These are phyloP conservation scores for Macroglossus sobrinus DNA, from an alignment of 2,113 vertebrate species.

Conservation along the genomic window DNA sequence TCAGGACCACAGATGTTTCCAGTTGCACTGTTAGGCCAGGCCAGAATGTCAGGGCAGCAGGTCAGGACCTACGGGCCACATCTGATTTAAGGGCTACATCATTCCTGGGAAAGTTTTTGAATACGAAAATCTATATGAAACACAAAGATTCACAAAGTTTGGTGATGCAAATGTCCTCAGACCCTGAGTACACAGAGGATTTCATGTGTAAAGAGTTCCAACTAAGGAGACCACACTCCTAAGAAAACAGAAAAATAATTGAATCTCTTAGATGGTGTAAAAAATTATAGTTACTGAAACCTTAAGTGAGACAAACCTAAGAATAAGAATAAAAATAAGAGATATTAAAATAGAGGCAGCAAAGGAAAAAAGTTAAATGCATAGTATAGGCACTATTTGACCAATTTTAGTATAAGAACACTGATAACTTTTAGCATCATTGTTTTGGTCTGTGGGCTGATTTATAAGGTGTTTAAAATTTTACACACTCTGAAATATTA, in stretches of 20 bases:
- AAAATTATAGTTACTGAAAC: not conserved
- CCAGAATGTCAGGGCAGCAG: not conserved
- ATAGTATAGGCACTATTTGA: not conserved
- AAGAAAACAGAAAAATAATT: not conserved
- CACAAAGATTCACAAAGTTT: not conserved
- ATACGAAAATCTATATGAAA: not conserved
- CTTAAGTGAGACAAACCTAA: not conserved
- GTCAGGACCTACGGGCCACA: not conserved
- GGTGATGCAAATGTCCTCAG: not conserved
- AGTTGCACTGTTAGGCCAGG: not conserved
- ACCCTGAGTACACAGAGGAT: not conserved
- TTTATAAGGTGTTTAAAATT: not conserved
- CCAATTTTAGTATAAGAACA: not conserved
- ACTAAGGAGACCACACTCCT: not conserved
- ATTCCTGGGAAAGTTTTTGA: not conserved
- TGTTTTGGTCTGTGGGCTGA: not conserved
- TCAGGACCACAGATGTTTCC: not conserved
- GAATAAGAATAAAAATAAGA: not conserved
- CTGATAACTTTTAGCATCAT: not conserved
- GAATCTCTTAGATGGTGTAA: not conserved
- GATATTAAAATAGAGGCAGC: not conserved
- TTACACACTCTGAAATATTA: not conserved
- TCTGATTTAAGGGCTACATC: not conserved
- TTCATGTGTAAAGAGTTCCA: not conserved
- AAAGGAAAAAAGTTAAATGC: not conserved